Base-by-base conservation (phyloP, 2,113 vertebrate species). In the Cyphomyrus plagiostoma region DNA sequence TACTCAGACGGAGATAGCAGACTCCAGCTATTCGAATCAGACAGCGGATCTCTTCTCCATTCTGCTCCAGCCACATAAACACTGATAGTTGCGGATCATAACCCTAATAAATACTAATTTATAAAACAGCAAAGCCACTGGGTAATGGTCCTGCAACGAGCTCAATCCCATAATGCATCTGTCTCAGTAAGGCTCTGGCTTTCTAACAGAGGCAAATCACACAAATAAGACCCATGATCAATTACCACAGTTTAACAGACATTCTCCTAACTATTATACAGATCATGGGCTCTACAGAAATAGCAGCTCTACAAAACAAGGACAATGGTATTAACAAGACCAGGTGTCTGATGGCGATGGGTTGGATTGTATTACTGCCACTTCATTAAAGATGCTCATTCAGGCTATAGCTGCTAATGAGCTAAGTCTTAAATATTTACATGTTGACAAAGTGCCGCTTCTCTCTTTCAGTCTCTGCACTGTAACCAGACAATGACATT, bases 401-500 rank as follows among this genome's bases (percentile, higher is more conserved):
- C 88, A 45, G 88, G 48, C 62, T 42, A 39, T 58, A 45, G 52
- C 50, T n/a, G 88, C 74, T 82, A 83, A 89, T 83, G 88, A 89
- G 49, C 30, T 6, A 42, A 35, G 70, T 89, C 70, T 82, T 50
- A 82, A 89, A 89, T 89, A 89, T 89, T 82, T 80, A 89, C 66
- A 50, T 70, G 74, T 80, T 30, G 26, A 53, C 88, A 53, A 80
- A 80, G 74, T 80, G 35, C 88, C n/a, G 70, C 11, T 30, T 83
- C 70, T 83, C 88, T 83, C 42, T 88, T 80, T 82, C 88, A 82
- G 70, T 48, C 48, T 82, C 46, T 80, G 88, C 26, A 52, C 88
- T 35, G 48, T 15, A 50, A 48, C 30, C 46, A 48, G n/a, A 19
- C n/a, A 26, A n/a, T n/a, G 19, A 50, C 46, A 39, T 50, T 89